Conservation (phyloP, 2,888 invertebrate genomes). For the Tenthredo distinguenda region DNA sequence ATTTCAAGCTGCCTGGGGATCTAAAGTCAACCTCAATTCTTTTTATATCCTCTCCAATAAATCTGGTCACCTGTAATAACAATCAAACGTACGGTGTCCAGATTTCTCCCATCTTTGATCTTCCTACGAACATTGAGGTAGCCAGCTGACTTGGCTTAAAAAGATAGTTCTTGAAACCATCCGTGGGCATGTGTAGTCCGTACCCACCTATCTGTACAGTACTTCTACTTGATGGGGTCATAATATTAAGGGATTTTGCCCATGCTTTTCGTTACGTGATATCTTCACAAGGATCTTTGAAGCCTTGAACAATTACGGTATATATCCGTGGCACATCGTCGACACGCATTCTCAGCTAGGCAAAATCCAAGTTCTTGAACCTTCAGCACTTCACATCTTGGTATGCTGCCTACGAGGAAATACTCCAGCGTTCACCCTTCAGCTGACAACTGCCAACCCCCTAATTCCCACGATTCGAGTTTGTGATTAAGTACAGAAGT, state of each 20-base stretch:
- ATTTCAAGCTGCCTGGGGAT: background rate
- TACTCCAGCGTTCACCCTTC: background rate
- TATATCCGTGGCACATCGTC: background rate
- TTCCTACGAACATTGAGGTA: background rate
- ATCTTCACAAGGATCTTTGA: background rate
- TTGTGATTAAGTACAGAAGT: background rate
- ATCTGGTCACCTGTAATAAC: background rate
- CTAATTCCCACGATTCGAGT: background rate
- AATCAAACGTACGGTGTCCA: background rate
- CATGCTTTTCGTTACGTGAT: background rate
- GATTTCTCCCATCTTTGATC: background rate
- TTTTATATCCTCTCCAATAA: background rate
- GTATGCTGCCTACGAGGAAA: background rate
- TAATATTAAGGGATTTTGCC: background rate
- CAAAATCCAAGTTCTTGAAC: constrained; percentile 4
- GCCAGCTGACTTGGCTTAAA: background rate
- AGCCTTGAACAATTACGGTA: background rate
- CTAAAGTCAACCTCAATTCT: constrained; percentile 7
- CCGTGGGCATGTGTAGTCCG: background rate
- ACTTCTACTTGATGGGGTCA: background rate
- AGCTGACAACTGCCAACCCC: background rate
- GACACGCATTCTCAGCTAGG: background rate
- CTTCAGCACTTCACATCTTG: background rate
- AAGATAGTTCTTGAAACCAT: background rate
- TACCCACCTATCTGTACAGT: background rate